Evolutionary conservation across 2,113 vertebrate species (phyloP), one percentile per base, ranked within the genome.

Genomic region (Vulpes vulpes): DNA sequence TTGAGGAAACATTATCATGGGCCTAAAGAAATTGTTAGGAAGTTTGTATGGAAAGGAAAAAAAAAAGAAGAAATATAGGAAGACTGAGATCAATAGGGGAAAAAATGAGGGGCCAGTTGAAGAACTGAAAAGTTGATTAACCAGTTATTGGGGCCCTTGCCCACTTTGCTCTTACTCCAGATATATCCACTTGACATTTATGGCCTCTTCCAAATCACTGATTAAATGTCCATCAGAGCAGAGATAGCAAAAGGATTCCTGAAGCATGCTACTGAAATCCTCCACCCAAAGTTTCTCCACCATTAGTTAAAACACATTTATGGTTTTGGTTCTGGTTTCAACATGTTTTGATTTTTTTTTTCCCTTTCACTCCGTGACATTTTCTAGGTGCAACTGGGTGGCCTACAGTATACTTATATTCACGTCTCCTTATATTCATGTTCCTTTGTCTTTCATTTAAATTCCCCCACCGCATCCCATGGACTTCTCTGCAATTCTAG

Each of bases 371-470:
- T 71, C 20, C 60, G 35, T 73, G 22, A 76, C 82, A 88, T 49
- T 35, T 84, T 51, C 53, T 86, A 9, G 69, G 69, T 35, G 22
- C 67, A 11, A 23, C 19, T 43, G n/a, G 71, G n/a, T 64, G 67
- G 35, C 43, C 38, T 62, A 17, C 9, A 32, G 15, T 9, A 53
- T 57, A 53, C 49, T 62, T 35, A 23, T 32, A 57, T 20, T 57
- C 69, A 9, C 27, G 55, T 62, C 38, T 88, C 43, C 49, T 62
- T 35, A 23, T 35, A 57, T 20, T 57, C 69, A 9, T 32, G 65
- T 62, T 88, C 43, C 73, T 93, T 67, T 94, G 87, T 49, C 55
- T n/a, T 88, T 92, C 23, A 23, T 69, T 84, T 78, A 65, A 62
- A 86, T 27, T 25, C 23, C n/a, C 51, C 15, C 30, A 16, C 5